Evolutionary conservation across 2,888 invertebrate genomes (phyloP).

Genomic region (Cepaea hortensis): DNA sequence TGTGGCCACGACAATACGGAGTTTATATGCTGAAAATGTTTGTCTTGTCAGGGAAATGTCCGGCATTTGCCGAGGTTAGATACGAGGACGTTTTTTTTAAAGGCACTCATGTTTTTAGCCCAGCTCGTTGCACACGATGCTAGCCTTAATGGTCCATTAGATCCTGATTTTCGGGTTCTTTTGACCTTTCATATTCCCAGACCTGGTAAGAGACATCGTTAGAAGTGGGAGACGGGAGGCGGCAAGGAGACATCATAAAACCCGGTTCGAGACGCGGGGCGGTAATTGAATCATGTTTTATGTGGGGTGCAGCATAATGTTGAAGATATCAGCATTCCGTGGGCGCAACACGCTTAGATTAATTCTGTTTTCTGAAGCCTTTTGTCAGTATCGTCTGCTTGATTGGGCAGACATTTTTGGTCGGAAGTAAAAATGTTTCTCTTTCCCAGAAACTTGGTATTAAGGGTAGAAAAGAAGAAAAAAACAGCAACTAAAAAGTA

Average conservation of each 20-base stretch:
- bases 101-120: not conserved
- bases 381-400: not conserved
- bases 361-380: not conserved
- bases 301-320: not conserved
- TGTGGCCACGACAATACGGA: not conserved
- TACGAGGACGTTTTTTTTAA: not conserved
- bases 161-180: not conserved
- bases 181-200: not conserved
- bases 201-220: not conserved
- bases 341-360: not conserved
- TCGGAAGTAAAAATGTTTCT: too few relatives aligned
- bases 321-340: not conserved
- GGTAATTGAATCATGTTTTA: slow-evolving; percentile 17
- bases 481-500: too few relatives aligned
- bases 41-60: not conserved
- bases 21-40: not conserved
- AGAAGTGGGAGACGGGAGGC: not conserved
- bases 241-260: too few relatives aligned
- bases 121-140: not conserved
- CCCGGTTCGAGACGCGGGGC: not conserved
- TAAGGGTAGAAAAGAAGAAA: too few relatives aligned
- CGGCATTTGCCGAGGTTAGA: not conserved
- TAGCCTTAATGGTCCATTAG: not conserved
- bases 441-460: too few relatives aligned
- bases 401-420: too few relatives aligned